These are phyloP conservation scores for Lamellibrachia luymesi DNA, from an alignment of 1,140 invertebrate species.

Conservation along the genomic window DNA sequence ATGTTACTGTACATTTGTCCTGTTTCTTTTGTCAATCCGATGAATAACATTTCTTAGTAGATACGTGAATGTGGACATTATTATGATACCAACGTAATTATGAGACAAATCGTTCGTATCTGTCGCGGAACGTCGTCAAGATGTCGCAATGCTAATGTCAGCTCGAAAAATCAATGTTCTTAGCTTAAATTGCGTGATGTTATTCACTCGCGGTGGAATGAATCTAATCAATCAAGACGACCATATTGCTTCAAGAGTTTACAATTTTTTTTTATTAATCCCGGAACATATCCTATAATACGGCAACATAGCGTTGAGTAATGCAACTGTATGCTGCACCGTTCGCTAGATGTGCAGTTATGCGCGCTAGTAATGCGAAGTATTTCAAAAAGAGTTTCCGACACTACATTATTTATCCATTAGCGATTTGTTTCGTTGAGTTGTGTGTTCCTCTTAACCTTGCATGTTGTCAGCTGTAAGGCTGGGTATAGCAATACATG, in stretches of 20 bases:
- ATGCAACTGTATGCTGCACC: background rate
- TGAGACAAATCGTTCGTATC: background rate
- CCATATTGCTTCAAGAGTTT: background rate
- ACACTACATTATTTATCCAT: no score
- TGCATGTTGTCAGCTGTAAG: no score
- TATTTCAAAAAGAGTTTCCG: background rate
- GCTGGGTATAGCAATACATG: no score
- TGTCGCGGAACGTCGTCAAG: background rate
- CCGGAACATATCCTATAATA: background rate
- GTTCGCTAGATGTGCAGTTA: background rate
- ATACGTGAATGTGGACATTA: background rate
- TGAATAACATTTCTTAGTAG: background rate
- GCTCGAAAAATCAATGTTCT: background rate
- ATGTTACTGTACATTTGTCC: background rate
- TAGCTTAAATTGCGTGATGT: background rate
- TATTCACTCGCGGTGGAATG: background rate
- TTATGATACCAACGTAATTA: background rate
- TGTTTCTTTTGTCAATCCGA: background rate
- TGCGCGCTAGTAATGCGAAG: background rate
- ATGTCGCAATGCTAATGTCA: background rate
- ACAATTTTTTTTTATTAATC: background rate
- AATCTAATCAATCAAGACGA: background rate
- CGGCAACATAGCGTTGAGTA: background rate
- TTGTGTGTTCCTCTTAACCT: background rate
- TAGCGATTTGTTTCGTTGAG: no score